These are phyloP conservation scores for Apoda limacodes DNA, from an alignment of 2,888 invertebrate species.

Conservation along the genomic window DNA sequence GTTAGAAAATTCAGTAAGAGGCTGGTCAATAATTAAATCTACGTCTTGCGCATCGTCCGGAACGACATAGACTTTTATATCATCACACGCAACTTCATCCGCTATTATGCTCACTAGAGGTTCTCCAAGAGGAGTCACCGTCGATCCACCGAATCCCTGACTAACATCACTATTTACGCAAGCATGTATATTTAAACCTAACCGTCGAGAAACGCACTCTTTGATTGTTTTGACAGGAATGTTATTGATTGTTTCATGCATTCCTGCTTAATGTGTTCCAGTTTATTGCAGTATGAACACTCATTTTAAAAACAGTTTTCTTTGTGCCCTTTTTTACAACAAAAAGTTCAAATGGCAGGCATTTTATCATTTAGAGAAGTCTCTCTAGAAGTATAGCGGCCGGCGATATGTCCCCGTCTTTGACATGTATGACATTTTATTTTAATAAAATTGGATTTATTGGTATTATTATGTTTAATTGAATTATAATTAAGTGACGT, in stretches of 20 bases:
- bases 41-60: not conserved
- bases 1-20: not conserved
- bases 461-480: not conserved
- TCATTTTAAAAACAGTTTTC: slow-evolving; percentile 1
- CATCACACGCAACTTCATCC: not conserved
- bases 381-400: not conserved
- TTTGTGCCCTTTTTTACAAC: slow-evolving; percentile 1
- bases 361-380: not conserved
- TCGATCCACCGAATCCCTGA: not conserved
- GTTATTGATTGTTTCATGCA: not conserved
- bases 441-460: not conserved
- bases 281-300: slow-evolving; percentile 1
- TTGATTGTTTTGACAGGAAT: not conserved
- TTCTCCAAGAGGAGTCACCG: not conserved
- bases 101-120: not conserved
- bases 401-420: slow-evolving; percentile 2
- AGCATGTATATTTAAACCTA: not conserved
- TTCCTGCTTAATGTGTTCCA: not conserved
- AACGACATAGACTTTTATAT: not conserved
- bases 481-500: not conserved
- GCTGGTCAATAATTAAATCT: not conserved
- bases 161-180: not conserved
- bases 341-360: slow-evolving; percentile 1
- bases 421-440: slow-evolving; percentile 2
- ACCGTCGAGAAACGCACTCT: not conserved